phyloP scores from a whole-genome alignment of 2,888 invertebrate genomes.

The Vannuccia rotundouncinata region DNA sequence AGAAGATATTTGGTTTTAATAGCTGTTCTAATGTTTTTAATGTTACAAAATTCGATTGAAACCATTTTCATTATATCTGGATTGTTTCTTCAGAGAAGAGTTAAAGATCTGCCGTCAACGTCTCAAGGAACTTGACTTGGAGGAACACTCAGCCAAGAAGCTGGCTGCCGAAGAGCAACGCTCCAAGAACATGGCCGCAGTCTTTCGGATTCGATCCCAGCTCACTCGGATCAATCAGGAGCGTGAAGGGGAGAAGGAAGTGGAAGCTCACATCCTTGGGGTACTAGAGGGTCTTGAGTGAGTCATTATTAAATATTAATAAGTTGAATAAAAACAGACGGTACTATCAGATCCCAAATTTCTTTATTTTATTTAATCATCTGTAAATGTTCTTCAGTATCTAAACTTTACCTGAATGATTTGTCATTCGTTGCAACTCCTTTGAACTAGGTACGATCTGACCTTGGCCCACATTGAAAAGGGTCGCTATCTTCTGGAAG shows the following conservation, averaged over 20 bases:
- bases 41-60: too few species aligned
- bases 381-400: too few species aligned
- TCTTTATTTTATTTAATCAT: too few species aligned
- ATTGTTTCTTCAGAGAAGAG: conserved; percentile 54
- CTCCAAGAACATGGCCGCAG: conserved; percentile 49
- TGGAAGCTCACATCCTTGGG: conserved; percentile 46
- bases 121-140: conserved; percentile 47
- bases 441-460: conserved; percentile 52
- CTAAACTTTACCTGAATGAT: too few species aligned
- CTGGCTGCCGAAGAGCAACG: conserved; percentile 44
- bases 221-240: conserved; percentile 49
- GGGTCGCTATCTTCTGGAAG: conserved; percentile 50
- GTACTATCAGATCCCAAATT: too few species aligned
- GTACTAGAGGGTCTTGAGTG: conserved; percentile 50
- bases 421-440: too few species aligned
- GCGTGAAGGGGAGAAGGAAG: conserved; percentile 47
- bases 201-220: conserved; percentile 47
- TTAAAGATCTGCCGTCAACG: conserved; percentile 49
- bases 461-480: conserved; percentile 50
- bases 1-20: too few species aligned
- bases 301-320: conserved; percentile 41
- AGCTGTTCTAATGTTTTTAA: too few species aligned
- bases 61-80: too few species aligned
- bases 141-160: conserved; percentile 47
- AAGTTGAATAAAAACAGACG: too few species aligned